A percentile compares a stretch with the other conserved stretches of the same genome.
Conservation (phyloP, 2,888 invertebrate species). For the Salticus scenicus region DNA sequence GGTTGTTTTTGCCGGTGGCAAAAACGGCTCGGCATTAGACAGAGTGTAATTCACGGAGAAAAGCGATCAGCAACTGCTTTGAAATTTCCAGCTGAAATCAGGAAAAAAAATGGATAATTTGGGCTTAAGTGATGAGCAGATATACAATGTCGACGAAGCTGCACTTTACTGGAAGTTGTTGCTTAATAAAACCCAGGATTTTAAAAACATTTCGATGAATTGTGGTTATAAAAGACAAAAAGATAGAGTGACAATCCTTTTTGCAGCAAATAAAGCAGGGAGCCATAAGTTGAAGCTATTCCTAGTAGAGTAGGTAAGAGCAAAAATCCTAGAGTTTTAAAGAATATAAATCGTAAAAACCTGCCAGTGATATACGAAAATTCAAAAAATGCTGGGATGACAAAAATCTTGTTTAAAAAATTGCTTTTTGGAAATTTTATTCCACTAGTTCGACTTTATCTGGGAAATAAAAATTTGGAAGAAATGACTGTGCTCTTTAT, state of each 20-base stretch:
- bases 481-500: conserved; percentile 18
- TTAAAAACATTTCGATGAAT: conserved; percentile 2
- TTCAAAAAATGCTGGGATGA: conserved; percentile 2
- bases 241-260: neutral
- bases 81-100: neutral
- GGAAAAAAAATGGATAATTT: neutral
- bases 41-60: conserved; percentile 16
- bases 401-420: conserved; percentile 7
- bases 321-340: conserved; percentile 13
- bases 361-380: conserved; percentile 8
- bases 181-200: conserved; percentile 20
- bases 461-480: neutral
- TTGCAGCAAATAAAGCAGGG: neutral
- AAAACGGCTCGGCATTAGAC: too few relatives aligned
- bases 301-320: neutral
- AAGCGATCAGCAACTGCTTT: neutral
- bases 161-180: conserved; percentile 14
- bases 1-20: too few relatives aligned
- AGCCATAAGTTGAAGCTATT: neutral
- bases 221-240: neutral
- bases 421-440: conserved; percentile 12
- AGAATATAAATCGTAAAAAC: conserved; percentile 1
- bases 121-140: neutral
- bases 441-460: neutral
- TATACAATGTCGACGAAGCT: conserved; percentile 14